Evolutionary conservation across 37 sponge, comb jelly and placozoan genomes (phyloP).

Genomic region (Lycopodina hypogea): DNA sequence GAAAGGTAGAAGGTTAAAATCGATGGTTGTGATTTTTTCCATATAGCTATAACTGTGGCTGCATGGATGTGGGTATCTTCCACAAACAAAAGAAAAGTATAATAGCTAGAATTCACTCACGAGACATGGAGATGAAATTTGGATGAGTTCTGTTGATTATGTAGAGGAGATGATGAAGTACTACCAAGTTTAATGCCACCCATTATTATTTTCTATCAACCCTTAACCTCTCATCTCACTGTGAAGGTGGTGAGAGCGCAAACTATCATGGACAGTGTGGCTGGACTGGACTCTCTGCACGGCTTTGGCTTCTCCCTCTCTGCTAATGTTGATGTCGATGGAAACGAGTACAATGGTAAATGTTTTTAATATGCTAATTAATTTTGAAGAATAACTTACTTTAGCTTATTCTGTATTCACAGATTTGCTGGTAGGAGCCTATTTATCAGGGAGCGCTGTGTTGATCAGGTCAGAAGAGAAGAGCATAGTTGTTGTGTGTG

Average conservation of each 20-base stretch:
- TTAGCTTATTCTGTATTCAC: neutral
- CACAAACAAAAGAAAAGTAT: no score
- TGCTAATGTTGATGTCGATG: conserved; percentile 65
- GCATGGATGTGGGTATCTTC: no score
- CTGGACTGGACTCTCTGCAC: neutral
- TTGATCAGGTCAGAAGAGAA: conserved; percentile 16
- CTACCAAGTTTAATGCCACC: no score
- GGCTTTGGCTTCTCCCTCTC: conserved; percentile 57
- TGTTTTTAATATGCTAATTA: neutral
- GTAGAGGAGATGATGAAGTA: no score
- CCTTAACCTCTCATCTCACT: no score
- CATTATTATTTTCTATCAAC: no score
- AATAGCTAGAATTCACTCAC: no score
- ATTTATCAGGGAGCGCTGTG: neutral
- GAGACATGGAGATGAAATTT: no score
- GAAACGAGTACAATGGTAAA: conserved; percentile 67
- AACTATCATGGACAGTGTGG: neutral
- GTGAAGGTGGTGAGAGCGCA: neutral
- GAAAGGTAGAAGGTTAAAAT: no score
- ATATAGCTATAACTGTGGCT: no score
- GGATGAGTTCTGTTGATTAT: no score
- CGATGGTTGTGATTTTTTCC: no score
- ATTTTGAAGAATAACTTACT: neutral
- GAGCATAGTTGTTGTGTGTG: neutral
- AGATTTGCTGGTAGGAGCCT: conserved; percentile 28